phyloP scores from a whole-genome alignment of 2,113 vertebrate species.

The Plectropomus leopardus region DNA sequence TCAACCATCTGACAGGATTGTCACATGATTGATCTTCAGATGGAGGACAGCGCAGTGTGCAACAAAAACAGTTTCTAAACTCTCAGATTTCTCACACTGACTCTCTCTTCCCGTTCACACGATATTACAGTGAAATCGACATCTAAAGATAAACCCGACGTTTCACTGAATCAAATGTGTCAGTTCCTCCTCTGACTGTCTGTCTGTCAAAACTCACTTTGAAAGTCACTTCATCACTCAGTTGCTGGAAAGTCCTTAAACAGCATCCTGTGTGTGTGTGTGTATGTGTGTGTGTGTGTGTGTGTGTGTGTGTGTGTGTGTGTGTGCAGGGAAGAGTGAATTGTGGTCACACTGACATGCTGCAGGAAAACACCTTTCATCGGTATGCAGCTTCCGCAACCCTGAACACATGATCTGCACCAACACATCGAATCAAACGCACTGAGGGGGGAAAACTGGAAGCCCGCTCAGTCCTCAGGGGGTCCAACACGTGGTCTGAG shows the following conservation, averaged over 20 bases:
- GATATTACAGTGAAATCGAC: too few species aligned
- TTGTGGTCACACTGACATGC: slow-evolving; percentile 29
- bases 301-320: background rate
- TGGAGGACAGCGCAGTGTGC: too few species aligned
- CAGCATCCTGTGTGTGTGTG: background rate
- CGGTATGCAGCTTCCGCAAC: slow-evolving; percentile 28
- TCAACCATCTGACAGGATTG: too few species aligned
- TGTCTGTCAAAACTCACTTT: background rate
- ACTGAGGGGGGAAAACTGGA: background rate
- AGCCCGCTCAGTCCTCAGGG: background rate
- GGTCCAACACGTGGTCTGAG: slow-evolving; percentile 20
- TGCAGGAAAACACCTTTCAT: slow-evolving; percentile 43
- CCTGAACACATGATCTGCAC: background rate
- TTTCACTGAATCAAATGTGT: background rate
- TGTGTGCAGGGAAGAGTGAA: slow-evolving; percentile 10
- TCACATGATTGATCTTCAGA: too few species aligned
- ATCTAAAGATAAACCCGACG: too few species aligned
- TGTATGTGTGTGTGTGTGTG: background rate
- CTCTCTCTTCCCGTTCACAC: too few species aligned
- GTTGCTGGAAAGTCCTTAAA: too few species aligned
- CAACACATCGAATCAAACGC: background rate
- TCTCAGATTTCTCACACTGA: too few species aligned
- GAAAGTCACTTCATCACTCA: too few species aligned
- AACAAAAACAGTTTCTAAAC: too few species aligned
- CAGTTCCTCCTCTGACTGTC: background rate